Evolutionary conservation across 2,113 vertebrate species (phyloP).

Genomic region (Brachyistius frenatus): DNA sequence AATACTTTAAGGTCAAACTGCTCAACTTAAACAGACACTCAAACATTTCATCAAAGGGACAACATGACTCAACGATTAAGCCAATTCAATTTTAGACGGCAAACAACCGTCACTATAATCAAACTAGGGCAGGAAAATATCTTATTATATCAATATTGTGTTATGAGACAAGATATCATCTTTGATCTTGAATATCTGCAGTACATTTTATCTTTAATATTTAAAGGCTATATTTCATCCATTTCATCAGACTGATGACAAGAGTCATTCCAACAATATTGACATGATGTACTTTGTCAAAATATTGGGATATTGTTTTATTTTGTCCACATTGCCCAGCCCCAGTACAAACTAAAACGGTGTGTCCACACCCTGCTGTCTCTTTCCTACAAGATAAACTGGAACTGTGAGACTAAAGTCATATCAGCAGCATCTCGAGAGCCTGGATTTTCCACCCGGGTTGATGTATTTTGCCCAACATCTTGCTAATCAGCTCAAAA

Average conservation of each 20-base stretch:
- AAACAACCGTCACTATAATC: background rate
- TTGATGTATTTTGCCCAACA: conserved; percentile 51
- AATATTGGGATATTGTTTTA: no score
- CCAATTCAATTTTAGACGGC: conserved; percentile 20
- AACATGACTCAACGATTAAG: conserved; percentile 10
- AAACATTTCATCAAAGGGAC: background rate
- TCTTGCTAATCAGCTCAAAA: conserved; percentile 54
- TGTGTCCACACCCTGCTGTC: conserved; percentile 42
- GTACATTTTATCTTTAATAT: no score
- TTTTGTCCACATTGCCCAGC: no score
- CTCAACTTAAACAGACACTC: background rate
- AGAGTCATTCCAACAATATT: no score
- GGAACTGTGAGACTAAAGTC: conserved; percentile 43
- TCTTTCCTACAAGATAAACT: conserved; percentile 53
- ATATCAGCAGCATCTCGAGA: conserved; percentile 70
- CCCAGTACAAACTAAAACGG: background rate
- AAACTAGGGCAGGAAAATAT: no score
- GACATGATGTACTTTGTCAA: no score
- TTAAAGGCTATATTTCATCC: no score
- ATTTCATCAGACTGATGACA: no score
- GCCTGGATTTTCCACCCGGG: conserved; percentile 67
- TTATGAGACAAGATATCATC: no score
- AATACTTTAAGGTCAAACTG: background rate
- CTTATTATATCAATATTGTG: no score
- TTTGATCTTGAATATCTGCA: no score